Conservation (phyloP, 2,113 vertebrate species). For the Campylomormyrus tamandua region DNA sequence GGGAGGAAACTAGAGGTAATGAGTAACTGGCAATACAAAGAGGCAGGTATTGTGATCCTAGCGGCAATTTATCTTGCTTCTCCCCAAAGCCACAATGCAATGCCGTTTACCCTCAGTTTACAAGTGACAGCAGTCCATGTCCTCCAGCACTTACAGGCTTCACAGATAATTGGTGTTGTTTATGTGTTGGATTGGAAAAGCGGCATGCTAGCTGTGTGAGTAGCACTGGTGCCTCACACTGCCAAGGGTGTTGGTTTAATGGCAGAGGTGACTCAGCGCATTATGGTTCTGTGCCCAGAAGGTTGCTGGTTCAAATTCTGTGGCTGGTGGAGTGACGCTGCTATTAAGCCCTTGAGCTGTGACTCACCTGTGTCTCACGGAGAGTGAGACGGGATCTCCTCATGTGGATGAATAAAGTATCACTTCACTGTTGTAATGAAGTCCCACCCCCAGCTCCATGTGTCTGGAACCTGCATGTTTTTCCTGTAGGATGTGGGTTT, state of each 20-base stretch:
- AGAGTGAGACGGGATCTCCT: background rate
- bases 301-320: background rate
- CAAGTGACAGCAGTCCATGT: background rate
- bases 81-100: background rate
- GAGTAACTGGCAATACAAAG: background rate
- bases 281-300: background rate
- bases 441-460: too few relatives aligned
- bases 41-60: background rate
- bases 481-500: too few relatives aligned
- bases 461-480: too few relatives aligned
- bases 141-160: background rate
- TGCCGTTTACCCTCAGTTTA: background rate
- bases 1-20: background rate
- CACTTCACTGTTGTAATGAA: too few relatives aligned
- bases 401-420: background rate
- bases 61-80: background rate
- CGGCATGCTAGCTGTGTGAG: background rate
- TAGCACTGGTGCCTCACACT: background rate
- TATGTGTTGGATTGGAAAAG: background rate
- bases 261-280: background rate
- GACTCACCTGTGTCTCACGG: background rate
- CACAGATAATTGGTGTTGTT: background rate
- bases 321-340: background rate
- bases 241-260: background rate
- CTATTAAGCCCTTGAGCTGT: background rate